phyloP scores from a whole-genome alignment of 2,888 invertebrate genomes.

The Odontocolon sp. region DNA sequence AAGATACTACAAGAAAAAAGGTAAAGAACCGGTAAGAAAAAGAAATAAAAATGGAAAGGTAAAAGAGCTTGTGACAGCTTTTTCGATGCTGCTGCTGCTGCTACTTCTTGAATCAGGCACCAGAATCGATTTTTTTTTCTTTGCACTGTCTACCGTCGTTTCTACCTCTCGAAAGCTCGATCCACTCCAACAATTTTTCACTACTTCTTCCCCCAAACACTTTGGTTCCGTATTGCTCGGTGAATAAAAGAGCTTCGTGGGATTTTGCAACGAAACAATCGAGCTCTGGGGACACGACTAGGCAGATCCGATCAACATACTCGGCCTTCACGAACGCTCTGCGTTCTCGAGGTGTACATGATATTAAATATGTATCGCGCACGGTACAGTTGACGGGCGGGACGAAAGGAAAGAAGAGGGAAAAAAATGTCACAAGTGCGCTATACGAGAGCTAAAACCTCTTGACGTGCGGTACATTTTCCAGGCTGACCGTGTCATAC shows the following conservation, averaged over 20 bases:
- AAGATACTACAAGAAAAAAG: neutral
- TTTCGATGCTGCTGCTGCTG: neutral
- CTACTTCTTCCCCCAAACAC: neutral
- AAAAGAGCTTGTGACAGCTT: neutral
- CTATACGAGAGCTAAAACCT: neutral
- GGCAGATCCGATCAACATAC: slow-evolving; percentile 18
- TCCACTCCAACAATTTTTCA: slow-evolving; percentile 34
- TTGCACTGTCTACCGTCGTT: neutral
- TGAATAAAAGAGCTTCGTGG: slow-evolving; percentile 8
- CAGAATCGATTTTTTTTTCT: neutral
- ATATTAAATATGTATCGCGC: slow-evolving; percentile 46
- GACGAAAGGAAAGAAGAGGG: neutral
- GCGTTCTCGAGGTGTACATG: slow-evolving; percentile 20
- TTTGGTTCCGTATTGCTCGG: neutral
- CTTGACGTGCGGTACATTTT: slow-evolving; percentile 18
- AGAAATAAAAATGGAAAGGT: neutral
- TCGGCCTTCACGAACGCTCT: neutral
- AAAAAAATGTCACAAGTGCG: neutral
- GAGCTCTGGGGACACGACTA: neutral
- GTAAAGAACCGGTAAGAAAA: neutral
- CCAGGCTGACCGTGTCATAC: slow-evolving; percentile 37
- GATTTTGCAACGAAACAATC: slow-evolving; percentile 16
- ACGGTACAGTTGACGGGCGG: neutral
- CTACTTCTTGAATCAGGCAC: neutral
- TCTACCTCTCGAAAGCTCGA: slow-evolving; percentile 1